These are phyloP conservation scores for Ptyas mucosa DNA, from an alignment of 2,113 vertebrate genomes.

Conservation along the genomic window DNA sequence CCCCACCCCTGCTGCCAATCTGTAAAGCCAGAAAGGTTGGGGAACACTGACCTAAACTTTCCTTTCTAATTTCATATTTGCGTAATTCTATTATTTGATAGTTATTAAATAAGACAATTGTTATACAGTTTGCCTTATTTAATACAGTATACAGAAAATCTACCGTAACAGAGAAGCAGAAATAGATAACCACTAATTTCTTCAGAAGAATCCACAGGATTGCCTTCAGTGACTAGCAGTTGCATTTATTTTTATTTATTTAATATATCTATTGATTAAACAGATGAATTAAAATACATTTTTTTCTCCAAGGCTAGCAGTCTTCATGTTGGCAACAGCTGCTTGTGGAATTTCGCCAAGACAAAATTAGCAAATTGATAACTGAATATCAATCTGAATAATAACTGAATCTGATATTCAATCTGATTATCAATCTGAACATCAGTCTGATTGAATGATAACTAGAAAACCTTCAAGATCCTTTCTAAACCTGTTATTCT, in stretches of 20 bases:
- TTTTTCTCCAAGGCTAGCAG: neutral
- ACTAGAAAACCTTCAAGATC: neutral
- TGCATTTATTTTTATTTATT: neutral
- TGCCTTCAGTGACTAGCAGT: neutral
- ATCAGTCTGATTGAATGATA: neutral
- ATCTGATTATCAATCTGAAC: no score
- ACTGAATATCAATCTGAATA: neutral
- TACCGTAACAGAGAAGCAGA: accelerated
- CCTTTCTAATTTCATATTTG: neutral
- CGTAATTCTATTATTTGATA: neutral
- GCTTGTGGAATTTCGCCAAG: neutral
- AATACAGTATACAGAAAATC: no score
- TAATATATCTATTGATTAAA: neutral
- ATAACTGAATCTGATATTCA: no score
- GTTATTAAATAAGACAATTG: neutral
- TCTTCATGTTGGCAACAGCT: neutral
- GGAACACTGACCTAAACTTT: neutral
- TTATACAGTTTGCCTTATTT: neutral
- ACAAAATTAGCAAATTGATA: neutral
- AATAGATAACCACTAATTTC: neutral
- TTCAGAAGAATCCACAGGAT: neutral
- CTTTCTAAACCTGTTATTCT: neutral
- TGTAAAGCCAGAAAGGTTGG: no score
- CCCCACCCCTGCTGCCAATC: no score
- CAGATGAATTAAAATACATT: neutral